Evolutionary conservation across 2,797 vertebrate species (phyloP), one percentile per base, ranked within the genome.

Genomic region (Glossophaga mutica): DNA sequence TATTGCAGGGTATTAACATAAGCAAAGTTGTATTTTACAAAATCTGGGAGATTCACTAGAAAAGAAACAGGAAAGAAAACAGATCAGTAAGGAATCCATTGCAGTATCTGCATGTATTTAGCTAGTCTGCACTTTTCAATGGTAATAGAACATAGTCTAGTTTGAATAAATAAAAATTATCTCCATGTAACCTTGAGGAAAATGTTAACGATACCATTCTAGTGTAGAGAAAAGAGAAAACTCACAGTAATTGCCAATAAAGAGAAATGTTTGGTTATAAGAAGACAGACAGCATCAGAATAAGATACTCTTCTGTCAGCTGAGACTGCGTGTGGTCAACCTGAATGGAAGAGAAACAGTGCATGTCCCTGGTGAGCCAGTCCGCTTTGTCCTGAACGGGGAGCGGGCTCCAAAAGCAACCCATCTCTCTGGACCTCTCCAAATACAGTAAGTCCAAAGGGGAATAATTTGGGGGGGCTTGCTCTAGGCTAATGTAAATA

Each of bases 81-180:
- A 74, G 52, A 50, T 57, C 59, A 62, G 55, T n/a, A 77, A 48
- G 32, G 44, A 52, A 14, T 46, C 15, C 16, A 62, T 65, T 85
- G 59, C 10, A 22, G 24, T 57, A 79, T 34, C 19, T 81, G 16
- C 42, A 14, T 52, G 24, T 44, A 4, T 77, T 62, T 91, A 94
- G 26, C 29, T 79, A 59, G 24, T 46, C 42, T 57, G 3, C 4
- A 15, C 26, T 84, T 94, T 90, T 22, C 37, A 55, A 2, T 67
- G 6, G 1, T 37, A 82, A 59, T 22, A 52, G 5, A n/a, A n/a
- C 42, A 74, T 42, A 59, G 15, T 59, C 37, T 74, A 74, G 18
- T 18, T 83, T 87, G 37, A 91, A 78, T 85, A 59, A 94, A 71
- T 77, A 92, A 94, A 90, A 81, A 50, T 42, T 16, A 26, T 82